Base-by-base conservation (phyloP, 2,797 vertebrate species). In the Sarcoramphus papa region DNA sequence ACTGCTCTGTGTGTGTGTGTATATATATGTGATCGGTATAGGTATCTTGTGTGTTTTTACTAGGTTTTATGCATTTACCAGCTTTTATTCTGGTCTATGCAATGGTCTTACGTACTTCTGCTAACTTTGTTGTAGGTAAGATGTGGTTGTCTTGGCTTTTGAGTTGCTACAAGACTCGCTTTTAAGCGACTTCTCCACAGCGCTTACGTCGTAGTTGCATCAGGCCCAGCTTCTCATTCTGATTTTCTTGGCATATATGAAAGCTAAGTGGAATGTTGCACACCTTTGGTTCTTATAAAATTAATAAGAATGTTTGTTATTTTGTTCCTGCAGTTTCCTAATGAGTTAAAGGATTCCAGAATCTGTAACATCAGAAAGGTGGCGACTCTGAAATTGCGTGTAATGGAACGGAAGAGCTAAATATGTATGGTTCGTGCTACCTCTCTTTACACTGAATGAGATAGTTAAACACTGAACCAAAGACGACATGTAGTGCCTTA, bases 281-380 rank as follows among this genome's bases (percentile, higher is more conserved):
- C 8, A 9, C 5, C 20, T 68, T 40, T 73, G 23, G 35, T 73
- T 53, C 21, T 22, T 60, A 10, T 0, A 11, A 47, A 59, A 63
- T 88, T 31, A 85, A 48, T n/a, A 10, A 59, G 10, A 78, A 41
- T 25, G 7, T 50, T 47, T 88, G 18, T 73, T 78, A 12, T 57
- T 96, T 77, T 96, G 37, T 92, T 96, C 24, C 97, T 98, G 82
- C 98, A 99, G 99, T 97, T 99, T 99, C 98, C 98, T 99, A 75
- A 99, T 99, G 98, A 99, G 98, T 97, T 99, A 98, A 98, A 94
- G 95, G 88, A 94, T 89, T 77, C 59, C 68, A 67, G 91, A 94
- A 87, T 67, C 80, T 30, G 25, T 76, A 72, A 65, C 92, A 69
- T 87, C 75, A 70, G 90, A 91, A 95, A 50, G 60, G 37, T 81